Evolutionary conservation across 2,113 vertebrate genomes (phyloP), one percentile per base, ranked within the genome.

Genomic region (Myxocyprinus asiaticus): DNA sequence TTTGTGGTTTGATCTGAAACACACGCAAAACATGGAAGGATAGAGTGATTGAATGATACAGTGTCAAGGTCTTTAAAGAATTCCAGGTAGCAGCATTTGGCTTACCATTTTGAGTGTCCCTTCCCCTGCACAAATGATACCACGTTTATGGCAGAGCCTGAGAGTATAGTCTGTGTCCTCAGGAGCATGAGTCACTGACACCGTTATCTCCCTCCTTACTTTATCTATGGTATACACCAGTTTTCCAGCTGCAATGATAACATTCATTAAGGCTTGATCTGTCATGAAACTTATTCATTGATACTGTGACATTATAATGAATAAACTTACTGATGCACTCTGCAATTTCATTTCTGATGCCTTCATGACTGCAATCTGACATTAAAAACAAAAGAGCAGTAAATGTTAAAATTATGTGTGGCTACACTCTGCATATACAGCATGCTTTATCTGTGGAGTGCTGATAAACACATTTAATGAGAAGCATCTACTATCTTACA

Each of bases 291-390:
- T 50, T n/a, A 55, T 47, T 33, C 22, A 14, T 4, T 68, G 48
- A 45, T 22, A 48, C 6, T 7, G 43, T 9, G 9, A 56, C 33
- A 15, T 9, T 9, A 50, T 59, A 9, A 45, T 43, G 43, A 80
- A 33, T 33, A 74, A 67, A 85, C 94, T 94, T 87, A 97, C 95
- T 94, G 0, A 86, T 93, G 90, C 96, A 98, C 77, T 87, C 89
- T 33, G 93, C 89, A 80, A 96, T 76, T 10, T 91, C 80, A 76
- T 82, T 91, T 82, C 87, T 88, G 73, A 97, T 87, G 85, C 95
- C 95, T 78, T 81, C 82, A 66, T 91, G 89, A 9, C 45, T 78
- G 84, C 96, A 97, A 15, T 88, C 95, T 98, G 90, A 45, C 79
- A 88, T 83, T 69, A 0, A 88, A n/a, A 77, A 84, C 8, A 77